Evolutionary conservation across 2,113 vertebrate genomes (phyloP).

Genomic region (Vanacampus margaritifer): DNA sequence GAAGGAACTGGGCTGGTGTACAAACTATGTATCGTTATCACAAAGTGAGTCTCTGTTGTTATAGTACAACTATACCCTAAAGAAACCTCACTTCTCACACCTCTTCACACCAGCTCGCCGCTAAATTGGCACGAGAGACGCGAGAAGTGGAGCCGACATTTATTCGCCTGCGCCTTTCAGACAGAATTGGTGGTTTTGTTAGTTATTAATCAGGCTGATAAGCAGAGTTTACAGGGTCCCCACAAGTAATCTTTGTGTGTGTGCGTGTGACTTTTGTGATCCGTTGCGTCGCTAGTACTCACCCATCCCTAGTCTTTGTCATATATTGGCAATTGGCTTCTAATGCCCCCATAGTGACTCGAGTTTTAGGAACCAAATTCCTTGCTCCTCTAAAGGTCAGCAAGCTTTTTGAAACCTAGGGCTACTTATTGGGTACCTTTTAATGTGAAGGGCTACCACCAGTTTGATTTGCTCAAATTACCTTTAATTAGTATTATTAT

Average conservation of each 20-base stretch:
- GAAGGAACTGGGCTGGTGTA: neutral
- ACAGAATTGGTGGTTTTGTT: neutral
- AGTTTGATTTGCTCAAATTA: too few relatives aligned
- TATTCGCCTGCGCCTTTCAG: neutral
- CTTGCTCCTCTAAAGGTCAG: neutral
- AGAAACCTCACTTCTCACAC: neutral
- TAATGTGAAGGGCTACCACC: too few relatives aligned
- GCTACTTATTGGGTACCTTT: too few relatives aligned
- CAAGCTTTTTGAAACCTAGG: too few relatives aligned
- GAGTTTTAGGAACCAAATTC: neutral
- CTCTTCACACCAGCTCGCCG: neutral
- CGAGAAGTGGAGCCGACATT: too few relatives aligned
- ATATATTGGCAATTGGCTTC: neutral
- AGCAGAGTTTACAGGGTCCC: neutral
- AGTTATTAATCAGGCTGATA: neutral
- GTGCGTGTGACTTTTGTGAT: too few relatives aligned
- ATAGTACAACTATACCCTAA: neutral
- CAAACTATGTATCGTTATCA: neutral
- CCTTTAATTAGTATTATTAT: too few relatives aligned
- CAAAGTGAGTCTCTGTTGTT: neutral
- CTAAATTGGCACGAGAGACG: neutral
- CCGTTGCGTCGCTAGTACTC: too few relatives aligned
- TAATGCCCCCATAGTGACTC: too few relatives aligned
- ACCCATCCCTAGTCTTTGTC: neutral
- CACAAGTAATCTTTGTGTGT: neutral